Percentiles rank a stretch among this genome's conserved stretches.
Conservation (phyloP, 2,113 vertebrate genomes). For the Danionella cerebrum region DNA sequence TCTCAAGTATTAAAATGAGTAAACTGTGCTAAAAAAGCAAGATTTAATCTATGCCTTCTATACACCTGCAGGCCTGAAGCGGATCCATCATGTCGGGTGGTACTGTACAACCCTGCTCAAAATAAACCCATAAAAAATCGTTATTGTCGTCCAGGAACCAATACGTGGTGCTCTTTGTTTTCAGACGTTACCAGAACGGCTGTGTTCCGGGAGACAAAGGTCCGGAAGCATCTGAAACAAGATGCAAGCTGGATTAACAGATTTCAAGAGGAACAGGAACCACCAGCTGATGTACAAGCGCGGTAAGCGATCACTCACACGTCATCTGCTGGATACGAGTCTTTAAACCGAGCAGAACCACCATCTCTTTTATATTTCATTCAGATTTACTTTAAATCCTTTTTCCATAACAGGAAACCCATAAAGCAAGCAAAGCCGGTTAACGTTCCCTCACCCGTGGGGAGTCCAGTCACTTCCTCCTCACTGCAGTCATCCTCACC, state of each 20-base stretch:
- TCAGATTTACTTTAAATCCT: no score
- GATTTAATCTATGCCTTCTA: no score
- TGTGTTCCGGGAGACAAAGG: constrained; percentile 40
- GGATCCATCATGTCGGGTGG: not conserved
- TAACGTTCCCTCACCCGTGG: not conserved
- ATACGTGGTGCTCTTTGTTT: not conserved
- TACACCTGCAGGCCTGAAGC: no score
- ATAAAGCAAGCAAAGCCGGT: not conserved
- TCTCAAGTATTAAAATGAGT: no score
- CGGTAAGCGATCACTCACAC: not conserved
- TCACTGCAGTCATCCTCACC: not conserved
- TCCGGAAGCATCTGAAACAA: constrained; percentile 37
- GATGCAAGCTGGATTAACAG: constrained; percentile 52
- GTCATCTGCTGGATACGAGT: not conserved
- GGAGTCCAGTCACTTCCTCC: not conserved
- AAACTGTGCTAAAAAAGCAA: no score
- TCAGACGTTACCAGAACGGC: constrained; percentile 36
- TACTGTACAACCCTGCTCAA: no score
- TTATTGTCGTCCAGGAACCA: no score
- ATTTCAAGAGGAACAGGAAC: not conserved
- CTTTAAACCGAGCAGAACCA: not conserved
- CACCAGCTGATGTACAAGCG: not conserved
- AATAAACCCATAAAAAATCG: no score
- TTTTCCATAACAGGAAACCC: constrained; percentile 33
- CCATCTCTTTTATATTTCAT: no score